phyloP scores from a whole-genome alignment of 2,888 invertebrate species.

The Drosophila rellima region DNA sequence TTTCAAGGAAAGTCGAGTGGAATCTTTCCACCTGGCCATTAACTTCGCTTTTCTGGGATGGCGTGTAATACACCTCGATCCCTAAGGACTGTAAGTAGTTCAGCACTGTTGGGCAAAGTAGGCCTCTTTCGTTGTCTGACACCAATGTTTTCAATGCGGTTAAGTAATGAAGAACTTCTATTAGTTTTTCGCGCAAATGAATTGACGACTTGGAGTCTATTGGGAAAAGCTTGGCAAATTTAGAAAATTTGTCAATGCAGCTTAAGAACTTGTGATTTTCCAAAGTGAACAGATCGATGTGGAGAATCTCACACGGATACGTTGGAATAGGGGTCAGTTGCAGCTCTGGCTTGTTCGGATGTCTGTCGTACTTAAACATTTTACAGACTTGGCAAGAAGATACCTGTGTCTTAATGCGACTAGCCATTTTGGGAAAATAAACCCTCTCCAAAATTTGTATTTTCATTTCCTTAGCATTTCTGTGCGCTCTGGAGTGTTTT shows the following conservation, averaged over 20 bases:
- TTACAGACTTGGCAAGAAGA: neutral
- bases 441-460: constrained; percentile 3
- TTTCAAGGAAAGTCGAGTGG: constrained; percentile 7
- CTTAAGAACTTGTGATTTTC: neutral
- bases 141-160: no score
- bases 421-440: constrained; percentile 7
- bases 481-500: neutral
- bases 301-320: neutral
- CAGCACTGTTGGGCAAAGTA: no score
- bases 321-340: neutral
- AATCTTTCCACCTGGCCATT: constrained; percentile 2
- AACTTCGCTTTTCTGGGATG: neutral
- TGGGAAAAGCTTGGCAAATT: no score
- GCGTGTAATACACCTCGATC: neutral
- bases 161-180: no score
- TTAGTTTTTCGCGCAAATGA: neutral
- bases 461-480: neutral
- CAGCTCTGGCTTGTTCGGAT: neutral
- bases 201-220: neutral
- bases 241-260: neutral
- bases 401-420: neutral
- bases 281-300: neutral
- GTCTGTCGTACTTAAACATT: constrained; percentile 1
- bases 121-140: no score
- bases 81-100: no score